Evolutionary conservation across 2,888 invertebrate species (phyloP), one percentile per base, ranked within the genome.

Genomic region (Amphimallon solstitiale): DNA sequence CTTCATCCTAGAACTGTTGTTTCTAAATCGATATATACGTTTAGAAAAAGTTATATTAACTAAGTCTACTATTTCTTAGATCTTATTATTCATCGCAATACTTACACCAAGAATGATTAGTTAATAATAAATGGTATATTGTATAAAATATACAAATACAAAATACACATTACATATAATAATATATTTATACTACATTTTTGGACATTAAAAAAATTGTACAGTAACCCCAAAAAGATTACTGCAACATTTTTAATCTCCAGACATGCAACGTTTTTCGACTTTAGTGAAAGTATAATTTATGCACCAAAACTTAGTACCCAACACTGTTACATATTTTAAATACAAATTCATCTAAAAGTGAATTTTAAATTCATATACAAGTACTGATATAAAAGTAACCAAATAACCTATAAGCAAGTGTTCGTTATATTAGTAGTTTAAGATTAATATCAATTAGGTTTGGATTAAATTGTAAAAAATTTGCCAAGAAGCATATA

Each of bases 1-100:
- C 70, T 71, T 71, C 65, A 70, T 67, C 52, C 23, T 71, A 70
- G 70, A 68, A 71, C 71, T 71, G 68, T 65, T 70, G 54, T 49
- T 60, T 46, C 52, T 62, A 63, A 56, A 63, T 65, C 51, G 51
- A 40, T 51, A 46, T 46, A 48, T 10, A 49, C 34, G 7, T 38
- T 59, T 19, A 15, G 10, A 29, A 59, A 45, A 40, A 10, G 45
- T 17, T 45, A 15, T 17, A 45, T 59, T 21, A 59, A 34, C 23
- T 56, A 37, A 59, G 48, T 49, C 40, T 51, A 52, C 38, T 35
- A 40, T 23, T 29, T 51, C 29, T 29, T 63, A 63, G 51, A 29
- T 35, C 34, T 12, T 45, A 49, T 59, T 19, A 45, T 17, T 64
- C 56, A 46, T 64, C 15, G 51, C 51, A 62, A 62, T 43, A 62